Base-by-base conservation (phyloP, 2,888 invertebrate species). In the Polietes domitor region DNA sequence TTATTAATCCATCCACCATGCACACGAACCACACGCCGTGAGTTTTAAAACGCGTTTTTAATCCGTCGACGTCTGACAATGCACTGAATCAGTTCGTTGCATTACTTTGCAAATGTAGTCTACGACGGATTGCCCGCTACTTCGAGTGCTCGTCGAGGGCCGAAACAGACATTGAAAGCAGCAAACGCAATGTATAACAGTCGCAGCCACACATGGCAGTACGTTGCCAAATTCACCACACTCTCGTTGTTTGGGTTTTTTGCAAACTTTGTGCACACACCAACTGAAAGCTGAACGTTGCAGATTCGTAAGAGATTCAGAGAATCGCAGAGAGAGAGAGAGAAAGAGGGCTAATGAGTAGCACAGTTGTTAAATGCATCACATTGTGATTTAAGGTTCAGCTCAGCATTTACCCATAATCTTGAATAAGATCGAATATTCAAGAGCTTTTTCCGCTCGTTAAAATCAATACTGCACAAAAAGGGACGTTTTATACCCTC, bases 1-100 rank as follows among this genome's bases (percentile, higher is more conserved):
- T n/a, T n/a, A n/a, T n/a, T n/a, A n/a, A n/a, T n/a, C n/a, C n/a
- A 9, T 21, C 32, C 9, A 58, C 63, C 63, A n/a, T 12, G 9
- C 10, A 65, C 37, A 12, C 41, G 65, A 37, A 17, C 10, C 65
- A 58, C 63, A 17, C 68, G 68, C 17, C 17, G 63, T 32, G 58
- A 58, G 47, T 47, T 58, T 50, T 15, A 83, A 83, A 58, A 74
- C 61, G 86, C 87, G 88, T 86, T 85, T 87, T 80, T 86, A 84
- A 83, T 89, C 84, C 87, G 87, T 85, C 89, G 87, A 89, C 88
- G 89, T 88, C 87, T 89, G 87, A 86, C 87, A 89, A 88, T 90
- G 90, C 89, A 90, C 90, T 90, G 90, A 90, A 89, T 88, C 88
- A 88, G 87, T 87, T 89, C 88, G 88, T 89, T 90, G 90, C 91